Evolutionary conservation across 2,113 vertebrate species (phyloP), one percentile per base, ranked within the genome.

Genomic region (Chaetura pelagica): DNA sequence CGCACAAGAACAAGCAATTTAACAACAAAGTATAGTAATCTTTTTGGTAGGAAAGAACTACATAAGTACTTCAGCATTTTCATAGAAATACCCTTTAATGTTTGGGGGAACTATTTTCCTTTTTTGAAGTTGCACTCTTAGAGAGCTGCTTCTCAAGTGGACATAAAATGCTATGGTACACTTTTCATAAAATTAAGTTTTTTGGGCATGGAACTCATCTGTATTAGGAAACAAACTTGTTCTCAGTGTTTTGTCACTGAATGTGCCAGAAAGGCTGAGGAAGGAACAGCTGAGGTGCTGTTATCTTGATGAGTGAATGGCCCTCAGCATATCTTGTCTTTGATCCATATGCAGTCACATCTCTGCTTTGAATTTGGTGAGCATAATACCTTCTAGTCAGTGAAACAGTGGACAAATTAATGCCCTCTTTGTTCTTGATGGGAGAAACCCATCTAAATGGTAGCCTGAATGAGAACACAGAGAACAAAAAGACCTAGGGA

Each of bases 401-500:
- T 35, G 69, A 91, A 95, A 94, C 54, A 76, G 59, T 30, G 67
- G 82, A 62, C 38, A 85, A 93, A 94, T 94, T 94, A 91, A 94
- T 85, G 42, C 20, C 16, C 8, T 26, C 12, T 90, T 66, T 95
- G 67, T 44, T 96, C 68, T 59, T 80, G 54, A 24, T 35, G 51
- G 42, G 38, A 94, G 73, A 91, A 92, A 76, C 89, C 63, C 77
- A 58, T 87, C 27, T n/a, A 75, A 68, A 75, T 44, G 59, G 46
- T 89, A 90, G 81, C 55, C 84, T 85, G 75, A 85, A 94, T 67
- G 75, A 80, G 79, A 94, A 80, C 61, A 61, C 6, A 83, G 71
- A 79, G 87, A 91, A 90, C 55, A 94, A 93, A 89, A 96, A 58
- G 57, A 63, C 1, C 4, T 51, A 82, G 12, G 75, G 34, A 55